Conservation (phyloP, 2,113 vertebrate genomes). For the Periophthalmus modestus region DNA sequence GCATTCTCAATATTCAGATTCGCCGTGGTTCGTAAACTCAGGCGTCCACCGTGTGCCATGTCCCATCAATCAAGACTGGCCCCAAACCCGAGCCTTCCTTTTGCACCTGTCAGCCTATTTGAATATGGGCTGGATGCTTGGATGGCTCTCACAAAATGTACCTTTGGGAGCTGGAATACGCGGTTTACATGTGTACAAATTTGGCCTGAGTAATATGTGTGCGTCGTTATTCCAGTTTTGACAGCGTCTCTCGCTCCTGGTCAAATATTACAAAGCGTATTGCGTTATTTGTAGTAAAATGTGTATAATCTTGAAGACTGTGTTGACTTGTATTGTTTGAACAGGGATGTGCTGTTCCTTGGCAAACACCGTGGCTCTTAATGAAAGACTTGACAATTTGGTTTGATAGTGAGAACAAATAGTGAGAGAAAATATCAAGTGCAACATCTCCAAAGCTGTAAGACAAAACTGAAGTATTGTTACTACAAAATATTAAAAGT, state of each 20-base stretch:
- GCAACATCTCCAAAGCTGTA: background rate
- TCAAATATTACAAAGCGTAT: slow-evolving; percentile 12
- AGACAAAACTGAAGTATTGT: background rate
- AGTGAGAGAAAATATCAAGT: slow-evolving; percentile 30
- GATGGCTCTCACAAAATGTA: slow-evolving; percentile 62
- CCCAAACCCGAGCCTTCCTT: slow-evolving; percentile 22
- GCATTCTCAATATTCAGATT: slow-evolving; percentile 80
- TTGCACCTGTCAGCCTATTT: slow-evolving; percentile 70
- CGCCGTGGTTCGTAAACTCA: slow-evolving; percentile 75
- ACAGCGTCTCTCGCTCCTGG: slow-evolving; percentile 22
- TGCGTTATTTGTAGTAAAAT: slow-evolving; percentile 21
- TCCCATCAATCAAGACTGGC: slow-evolving; percentile 75
- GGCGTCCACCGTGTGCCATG: slow-evolving; percentile 34
- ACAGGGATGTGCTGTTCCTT: slow-evolving; percentile 34
- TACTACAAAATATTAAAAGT: too few species aligned
- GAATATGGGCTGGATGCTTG: slow-evolving; percentile 68
- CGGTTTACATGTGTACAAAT: slow-evolving; percentile 56
- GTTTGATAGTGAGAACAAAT: slow-evolving; percentile 62
- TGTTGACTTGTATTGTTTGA: slow-evolving; percentile 50
- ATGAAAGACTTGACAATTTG: slow-evolving; percentile 44
- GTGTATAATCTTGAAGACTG: slow-evolving; percentile 23
- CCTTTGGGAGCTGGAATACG: slow-evolving; percentile 51
- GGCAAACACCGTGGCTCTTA: slow-evolving; percentile 38
- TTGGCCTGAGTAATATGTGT: slow-evolving; percentile 59
- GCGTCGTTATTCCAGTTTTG: slow-evolving; percentile 32